Base-by-base conservation (phyloP, 2,113 vertebrate species). In the Gnathonemus echidnorhynchus region DNA sequence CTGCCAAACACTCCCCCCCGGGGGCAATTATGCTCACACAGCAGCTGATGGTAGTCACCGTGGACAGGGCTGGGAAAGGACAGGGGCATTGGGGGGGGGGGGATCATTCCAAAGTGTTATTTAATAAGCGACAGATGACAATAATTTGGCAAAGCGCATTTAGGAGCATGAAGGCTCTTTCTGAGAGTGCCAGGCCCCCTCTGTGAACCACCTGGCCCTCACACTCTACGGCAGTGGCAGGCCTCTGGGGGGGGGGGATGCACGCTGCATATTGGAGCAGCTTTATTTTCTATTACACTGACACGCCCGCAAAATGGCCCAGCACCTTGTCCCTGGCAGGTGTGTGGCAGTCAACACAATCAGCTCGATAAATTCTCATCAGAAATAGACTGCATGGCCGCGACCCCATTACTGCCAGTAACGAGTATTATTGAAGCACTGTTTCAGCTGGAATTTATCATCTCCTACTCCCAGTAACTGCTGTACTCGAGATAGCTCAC, bases 391-490 rank as follows among this genome's bases (percentile, higher is more conserved):
- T 13, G 45, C 15, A 31, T 83, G 70, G 74, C 15, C 48, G 9
- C 49, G 48, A 89, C 70, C 88, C 74, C 70, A 83, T 53, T 89
- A 50, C 88, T 35, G 19, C 35, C 49, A 9, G 27, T 89, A 80
- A 89, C 45, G 13, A 80, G 88, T 15, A 35, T 53, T 89, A 50
- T 52, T 89, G 24, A 77, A 89, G 8, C 13, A 89, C 56, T 27
- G 45, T 19, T 77, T 89, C 45, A 17, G 3, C 19, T 52, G 70
- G 49, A 31, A 89, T 89, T 83, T 89, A 89, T 88, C 88, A 87
- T 24, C 17, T 50, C 45, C 21, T 50, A n/a, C 27, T 52, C 13
- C 9, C 86, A 88, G 35, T 24, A 66, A 52, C 87, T 66, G 35
- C 49, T 50, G 48, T n/a, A 53, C 48, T 84, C 31, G 10, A 21